Conservation (phyloP, 2,888 invertebrate species). For the Nomada goodeniana region DNA sequence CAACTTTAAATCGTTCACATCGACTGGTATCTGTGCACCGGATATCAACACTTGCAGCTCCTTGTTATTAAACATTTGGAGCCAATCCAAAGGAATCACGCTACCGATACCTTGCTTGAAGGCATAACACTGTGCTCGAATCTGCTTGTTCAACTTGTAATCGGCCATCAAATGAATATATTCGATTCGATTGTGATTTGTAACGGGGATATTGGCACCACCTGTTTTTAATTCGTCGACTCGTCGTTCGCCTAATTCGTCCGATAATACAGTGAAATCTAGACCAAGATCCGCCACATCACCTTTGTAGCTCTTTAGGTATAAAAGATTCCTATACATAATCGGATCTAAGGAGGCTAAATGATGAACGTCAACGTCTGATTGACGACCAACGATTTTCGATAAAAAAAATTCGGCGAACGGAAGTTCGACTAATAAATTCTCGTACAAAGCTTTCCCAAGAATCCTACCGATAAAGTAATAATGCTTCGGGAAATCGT, state of each 20-base stretch:
- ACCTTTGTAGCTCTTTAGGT: constrained; percentile 93
- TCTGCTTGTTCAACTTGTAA: constrained; percentile 96
- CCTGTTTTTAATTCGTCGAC: constrained; percentile 96
- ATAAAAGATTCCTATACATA: constrained; percentile 95
- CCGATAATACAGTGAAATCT: constrained; percentile 96
- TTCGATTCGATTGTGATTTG: constrained; percentile 96
- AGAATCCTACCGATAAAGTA: constrained; percentile 95
- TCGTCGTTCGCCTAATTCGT: constrained; percentile 95
- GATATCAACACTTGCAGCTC: constrained; percentile 99
- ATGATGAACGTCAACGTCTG: constrained; percentile 95
- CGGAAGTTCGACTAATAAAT: constrained; percentile 96
- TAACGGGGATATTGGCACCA: constrained; percentile 96
- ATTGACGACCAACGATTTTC: constrained; percentile 92
- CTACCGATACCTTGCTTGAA: constrained; percentile 96
- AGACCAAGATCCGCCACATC: constrained; percentile 95
- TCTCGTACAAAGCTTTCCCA: constrained; percentile 98
- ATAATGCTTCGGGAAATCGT: constrained; percentile 95
- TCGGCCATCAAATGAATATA: constrained; percentile 98
- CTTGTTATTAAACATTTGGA: constrained; percentile 96
- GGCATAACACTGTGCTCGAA: constrained; percentile 93
- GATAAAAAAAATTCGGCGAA: constrained; percentile 98
- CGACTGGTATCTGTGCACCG: constrained; percentile 97
- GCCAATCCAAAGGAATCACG: constrained; percentile 96
- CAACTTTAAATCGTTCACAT: constrained; percentile 93
- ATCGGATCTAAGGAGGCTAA: constrained; percentile 96